These are phyloP conservation scores for Nycticorax nycticorax DNA, from an alignment of 2,113 vertebrate species.

Conservation along the genomic window DNA sequence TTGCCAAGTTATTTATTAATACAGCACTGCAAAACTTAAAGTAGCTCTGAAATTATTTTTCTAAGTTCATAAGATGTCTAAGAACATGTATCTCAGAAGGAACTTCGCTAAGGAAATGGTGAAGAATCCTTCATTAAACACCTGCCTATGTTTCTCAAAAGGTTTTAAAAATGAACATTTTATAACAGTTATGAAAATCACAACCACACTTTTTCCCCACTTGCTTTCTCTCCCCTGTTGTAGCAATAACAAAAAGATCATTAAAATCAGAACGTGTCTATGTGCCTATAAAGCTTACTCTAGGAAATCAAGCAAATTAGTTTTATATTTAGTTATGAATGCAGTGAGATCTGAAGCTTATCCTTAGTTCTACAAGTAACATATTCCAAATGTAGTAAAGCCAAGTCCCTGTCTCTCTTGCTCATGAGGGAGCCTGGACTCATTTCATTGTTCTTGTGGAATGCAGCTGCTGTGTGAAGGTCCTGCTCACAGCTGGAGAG, in stretches of 20 bases:
- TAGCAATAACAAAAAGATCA: background rate
- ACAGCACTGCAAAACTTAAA: background rate
- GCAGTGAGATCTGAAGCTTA: background rate
- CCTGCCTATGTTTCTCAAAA: background rate
- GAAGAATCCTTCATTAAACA: background rate
- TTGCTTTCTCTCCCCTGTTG: background rate
- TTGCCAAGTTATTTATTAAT: background rate
- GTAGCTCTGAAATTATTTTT: background rate
- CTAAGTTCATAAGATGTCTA: background rate
- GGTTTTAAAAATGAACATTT: background rate
- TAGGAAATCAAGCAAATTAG: background rate
- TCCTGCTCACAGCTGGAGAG: slow-evolving; percentile 20
- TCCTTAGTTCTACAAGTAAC: background rate
- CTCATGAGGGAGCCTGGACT: background rate
- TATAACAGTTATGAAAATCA: background rate
- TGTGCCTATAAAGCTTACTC: background rate
- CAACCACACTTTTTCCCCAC: background rate
- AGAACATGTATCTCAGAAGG: background rate
- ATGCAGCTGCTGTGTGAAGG: background rate
- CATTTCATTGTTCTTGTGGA: slow-evolving; percentile 1
- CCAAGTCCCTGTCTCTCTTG: background rate
- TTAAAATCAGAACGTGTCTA: background rate
- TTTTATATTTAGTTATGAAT: slow-evolving; percentile 1
- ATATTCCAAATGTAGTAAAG: background rate
- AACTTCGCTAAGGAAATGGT: background rate